Percentiles rank a stretch among this genome's conserved stretches.
Conservation (phyloP, 1,140 invertebrate species). For the Manduca sexta region DNA sequence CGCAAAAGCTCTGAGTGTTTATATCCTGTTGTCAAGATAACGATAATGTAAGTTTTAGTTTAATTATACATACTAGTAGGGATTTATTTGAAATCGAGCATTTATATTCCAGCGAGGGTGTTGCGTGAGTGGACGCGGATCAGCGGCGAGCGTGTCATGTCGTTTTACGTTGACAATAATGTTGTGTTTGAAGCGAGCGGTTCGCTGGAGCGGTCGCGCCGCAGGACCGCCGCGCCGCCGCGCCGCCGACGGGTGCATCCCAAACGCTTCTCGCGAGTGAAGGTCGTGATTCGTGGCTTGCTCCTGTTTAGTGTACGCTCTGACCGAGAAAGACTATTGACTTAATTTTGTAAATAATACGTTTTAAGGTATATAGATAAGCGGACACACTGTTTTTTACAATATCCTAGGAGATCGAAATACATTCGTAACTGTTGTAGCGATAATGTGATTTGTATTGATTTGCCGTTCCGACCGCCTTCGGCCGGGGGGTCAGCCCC, state of each 20-base stretch:
- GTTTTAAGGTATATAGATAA: constrained; percentile 61
- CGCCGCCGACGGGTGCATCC: constrained; percentile 16
- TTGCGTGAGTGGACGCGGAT: neutral
- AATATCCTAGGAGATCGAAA: constrained; percentile 65
- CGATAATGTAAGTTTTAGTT: constrained; percentile 39
- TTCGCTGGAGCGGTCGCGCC: neutral
- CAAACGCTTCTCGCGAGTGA: constrained; percentile 19
- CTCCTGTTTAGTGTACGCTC: constrained; percentile 50
- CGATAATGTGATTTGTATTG: constrained; percentile 38
- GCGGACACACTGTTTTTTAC: constrained; percentile 69
- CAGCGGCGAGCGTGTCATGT: neutral
- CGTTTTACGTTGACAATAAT: constrained; percentile 1
- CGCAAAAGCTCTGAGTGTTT: constrained; percentile 26
- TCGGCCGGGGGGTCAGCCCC: constrained; percentile 23
- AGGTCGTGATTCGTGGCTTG: constrained; percentile 36
- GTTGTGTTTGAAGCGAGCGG: too few relatives aligned
- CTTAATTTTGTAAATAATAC: constrained; percentile 69
- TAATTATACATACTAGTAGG: constrained; percentile 8
- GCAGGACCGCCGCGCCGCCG: constrained; percentile 3
- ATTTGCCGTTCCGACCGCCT: constrained; percentile 30
- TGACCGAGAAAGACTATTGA: constrained; percentile 60
- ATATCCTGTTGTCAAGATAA: constrained; percentile 37
- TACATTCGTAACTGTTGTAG: constrained; percentile 67
- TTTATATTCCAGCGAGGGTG: neutral
- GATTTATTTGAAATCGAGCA: constrained; percentile 13